phyloP scores from a whole-genome alignment of 2,113 vertebrate genomes.

The Elachura formosa region DNA sequence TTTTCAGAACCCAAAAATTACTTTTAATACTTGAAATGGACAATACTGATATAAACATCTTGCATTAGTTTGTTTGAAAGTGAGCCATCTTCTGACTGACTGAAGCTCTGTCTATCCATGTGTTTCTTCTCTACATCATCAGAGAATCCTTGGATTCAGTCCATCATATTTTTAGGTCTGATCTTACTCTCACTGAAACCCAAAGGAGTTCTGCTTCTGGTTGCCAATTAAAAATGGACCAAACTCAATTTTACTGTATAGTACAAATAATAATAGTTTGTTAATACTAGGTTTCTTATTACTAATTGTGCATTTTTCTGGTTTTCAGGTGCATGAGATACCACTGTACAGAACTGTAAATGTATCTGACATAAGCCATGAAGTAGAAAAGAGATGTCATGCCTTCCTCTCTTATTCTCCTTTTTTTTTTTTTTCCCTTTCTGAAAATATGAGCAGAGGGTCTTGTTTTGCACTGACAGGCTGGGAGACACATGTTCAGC shows the following conservation, averaged over 20 bases:
- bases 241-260: background rate
- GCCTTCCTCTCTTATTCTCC: background rate
- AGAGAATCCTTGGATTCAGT: constrained; percentile 1
- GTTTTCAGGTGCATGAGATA: background rate
- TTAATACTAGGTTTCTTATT: background rate
- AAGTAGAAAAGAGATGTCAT: background rate
- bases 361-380: background rate
- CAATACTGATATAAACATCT: background rate
- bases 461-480: constrained; percentile 50
- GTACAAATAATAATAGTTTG: background rate
- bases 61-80: constrained; percentile 26
- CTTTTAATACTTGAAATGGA: background rate
- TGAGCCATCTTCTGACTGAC: constrained; percentile 31
- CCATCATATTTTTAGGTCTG: background rate
- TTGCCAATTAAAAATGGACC: background rate
- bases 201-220: background rate
- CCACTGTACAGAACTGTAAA: background rate
- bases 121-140: constrained; percentile 31
- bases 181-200: constrained; percentile 26
- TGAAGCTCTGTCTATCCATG: background rate
- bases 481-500: constrained; percentile 88
- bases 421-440: background rate
- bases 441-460: constrained; percentile 27
- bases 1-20: background rate
- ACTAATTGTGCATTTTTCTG: background rate